A percentile compares a stretch with the other conserved stretches of the same genome.
These are phyloP conservation scores for Trichogramma evanescens DNA, from an alignment of 2,888 invertebrate genomes.

Conservation along the genomic window DNA sequence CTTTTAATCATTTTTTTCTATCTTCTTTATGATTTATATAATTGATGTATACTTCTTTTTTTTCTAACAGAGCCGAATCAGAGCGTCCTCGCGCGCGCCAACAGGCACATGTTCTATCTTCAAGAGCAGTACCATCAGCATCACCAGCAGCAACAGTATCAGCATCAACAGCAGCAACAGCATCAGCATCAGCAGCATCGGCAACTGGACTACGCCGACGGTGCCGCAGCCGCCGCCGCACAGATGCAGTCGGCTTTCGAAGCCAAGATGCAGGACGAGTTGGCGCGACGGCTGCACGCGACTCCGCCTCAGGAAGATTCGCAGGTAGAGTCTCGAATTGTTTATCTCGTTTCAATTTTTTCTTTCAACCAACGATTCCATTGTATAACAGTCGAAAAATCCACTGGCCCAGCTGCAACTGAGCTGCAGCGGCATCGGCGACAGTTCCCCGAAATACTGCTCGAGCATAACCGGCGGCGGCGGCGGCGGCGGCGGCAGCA, in stretches of 20 bases:
- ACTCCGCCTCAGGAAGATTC: constrained; percentile 22
- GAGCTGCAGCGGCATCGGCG: constrained; percentile 9
- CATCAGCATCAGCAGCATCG: constrained; percentile 19
- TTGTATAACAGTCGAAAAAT: constrained; percentile 3
- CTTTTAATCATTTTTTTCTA: background rate
- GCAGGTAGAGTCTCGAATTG: constrained; percentile 3
- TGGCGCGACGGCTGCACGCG: constrained; percentile 8
- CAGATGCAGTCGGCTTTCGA: constrained; percentile 21
- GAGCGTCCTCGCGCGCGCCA: constrained; percentile 34
- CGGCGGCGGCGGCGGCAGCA: background rate
- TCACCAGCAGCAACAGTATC: constrained; percentile 13
- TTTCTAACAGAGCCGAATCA: constrained; percentile 26
- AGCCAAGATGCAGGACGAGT: constrained; percentile 18
- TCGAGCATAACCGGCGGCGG: constrained; percentile 5
- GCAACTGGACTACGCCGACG: constrained; percentile 24
- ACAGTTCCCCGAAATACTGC: constrained; percentile 10
- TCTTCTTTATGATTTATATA: background rate
- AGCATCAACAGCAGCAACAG: constrained; percentile 25
- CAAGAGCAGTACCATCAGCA: constrained; percentile 19
- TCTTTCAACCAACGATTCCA: background rate
- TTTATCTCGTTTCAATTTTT: no score
- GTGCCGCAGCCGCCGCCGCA: constrained; percentile 54
- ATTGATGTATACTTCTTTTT: background rate
- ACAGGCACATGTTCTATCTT: constrained; percentile 42
- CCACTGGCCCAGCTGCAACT: constrained; percentile 4